phyloP scores from a whole-genome alignment of 2,797 vertebrate species.

The Diplodus puntazzo region DNA sequence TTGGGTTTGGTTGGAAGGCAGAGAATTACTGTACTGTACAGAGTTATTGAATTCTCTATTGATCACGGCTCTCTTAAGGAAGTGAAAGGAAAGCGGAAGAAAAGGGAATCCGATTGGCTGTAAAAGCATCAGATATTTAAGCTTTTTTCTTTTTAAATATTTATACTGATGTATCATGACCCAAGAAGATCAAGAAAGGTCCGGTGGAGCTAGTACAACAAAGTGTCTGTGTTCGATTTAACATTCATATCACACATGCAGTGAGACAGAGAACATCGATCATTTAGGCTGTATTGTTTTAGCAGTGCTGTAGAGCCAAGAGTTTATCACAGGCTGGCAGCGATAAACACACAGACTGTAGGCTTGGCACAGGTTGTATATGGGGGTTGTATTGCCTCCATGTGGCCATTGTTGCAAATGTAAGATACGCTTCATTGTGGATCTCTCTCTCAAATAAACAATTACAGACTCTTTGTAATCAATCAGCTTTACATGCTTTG shows the following conservation, averaged over 20 bases:
- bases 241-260: not conserved
- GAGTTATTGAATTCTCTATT: constrained; percentile 66
- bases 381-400: constrained; percentile 68
- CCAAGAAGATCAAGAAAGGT: not conserved
- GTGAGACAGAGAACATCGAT: constrained; percentile 15
- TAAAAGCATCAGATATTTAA: not conserved
- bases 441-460: constrained; percentile 37
- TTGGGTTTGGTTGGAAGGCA: constrained; percentile 40
- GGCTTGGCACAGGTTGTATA: constrained; percentile 34
- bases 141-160: constrained; percentile 3
- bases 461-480: constrained; percentile 20
- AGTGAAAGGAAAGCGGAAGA: constrained; percentile 19
- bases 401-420: constrained; percentile 69
- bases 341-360: constrained; percentile 19
- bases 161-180: not conserved
- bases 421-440: constrained; percentile 31
- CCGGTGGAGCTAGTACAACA: not conserved
- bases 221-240: constrained; percentile 2
- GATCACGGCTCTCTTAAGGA: constrained; percentile 49
- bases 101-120: not conserved
- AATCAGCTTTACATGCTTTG: constrained; percentile 16
- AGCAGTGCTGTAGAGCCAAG: constrained; percentile 20
- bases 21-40: constrained; percentile 55
- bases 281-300: constrained; percentile 33
- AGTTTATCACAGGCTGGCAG: constrained; percentile 52